Conservation (phyloP, 2,797 vertebrate genomes). For the Sebastiscus tertius region DNA sequence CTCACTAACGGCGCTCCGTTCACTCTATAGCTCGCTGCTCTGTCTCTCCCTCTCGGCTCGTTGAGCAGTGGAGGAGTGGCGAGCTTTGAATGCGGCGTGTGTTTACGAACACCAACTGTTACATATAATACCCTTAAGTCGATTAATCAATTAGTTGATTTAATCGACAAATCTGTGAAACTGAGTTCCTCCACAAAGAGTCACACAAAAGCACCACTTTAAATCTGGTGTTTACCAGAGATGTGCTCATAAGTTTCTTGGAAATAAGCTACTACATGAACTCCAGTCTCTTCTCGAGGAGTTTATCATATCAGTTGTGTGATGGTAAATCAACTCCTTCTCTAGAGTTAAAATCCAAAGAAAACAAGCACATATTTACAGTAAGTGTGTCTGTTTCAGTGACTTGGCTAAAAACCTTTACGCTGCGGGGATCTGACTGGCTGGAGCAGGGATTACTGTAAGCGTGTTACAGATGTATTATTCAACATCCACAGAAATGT, state of each 20-base stretch:
- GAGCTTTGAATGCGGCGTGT: no score
- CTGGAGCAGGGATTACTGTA: not conserved
- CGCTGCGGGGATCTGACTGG: not conserved
- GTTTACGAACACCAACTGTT: no score
- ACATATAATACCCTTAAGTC: accelerated
- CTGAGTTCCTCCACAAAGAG: no score
- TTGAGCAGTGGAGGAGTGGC: no score
- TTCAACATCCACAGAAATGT: slow-evolving; percentile 22
- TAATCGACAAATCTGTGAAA: no score
- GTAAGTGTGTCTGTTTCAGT: not conserved
- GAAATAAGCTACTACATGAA: not conserved
- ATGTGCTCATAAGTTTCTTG: accelerated
- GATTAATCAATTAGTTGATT: no score
- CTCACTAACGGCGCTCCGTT: no score
- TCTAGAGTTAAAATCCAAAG: not conserved
- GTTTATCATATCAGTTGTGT: not conserved
- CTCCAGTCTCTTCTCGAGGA: not conserved
- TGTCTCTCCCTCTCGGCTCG: accelerated
- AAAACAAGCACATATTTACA: not conserved
- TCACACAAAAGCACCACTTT: no score
- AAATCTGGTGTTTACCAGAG: no score
- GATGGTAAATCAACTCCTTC: not conserved
- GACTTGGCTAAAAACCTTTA: not conserved
- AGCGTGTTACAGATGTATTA: slow-evolving; percentile 29
- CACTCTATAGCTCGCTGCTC: no score